Percentiles rank a stretch among this genome's conserved stretches.
Conservation (phyloP, 2,113 vertebrate species). For the Chunga burmeisteri region DNA sequence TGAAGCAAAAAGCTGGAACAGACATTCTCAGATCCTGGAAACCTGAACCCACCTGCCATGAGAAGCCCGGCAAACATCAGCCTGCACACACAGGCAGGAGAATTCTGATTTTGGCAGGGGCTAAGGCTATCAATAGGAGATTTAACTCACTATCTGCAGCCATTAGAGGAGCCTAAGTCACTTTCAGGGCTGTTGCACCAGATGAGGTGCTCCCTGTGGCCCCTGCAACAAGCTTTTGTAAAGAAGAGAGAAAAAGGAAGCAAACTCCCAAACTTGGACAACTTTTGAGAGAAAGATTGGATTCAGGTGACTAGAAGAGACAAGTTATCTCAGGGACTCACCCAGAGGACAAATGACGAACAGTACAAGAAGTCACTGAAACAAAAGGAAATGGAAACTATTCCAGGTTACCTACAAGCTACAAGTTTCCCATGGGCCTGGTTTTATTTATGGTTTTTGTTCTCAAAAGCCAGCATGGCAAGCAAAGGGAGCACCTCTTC, state of each 20-base stretch:
- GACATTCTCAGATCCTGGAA: neutral
- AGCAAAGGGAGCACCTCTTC: neutral
- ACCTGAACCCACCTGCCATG: neutral
- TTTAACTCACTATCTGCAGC: neutral
- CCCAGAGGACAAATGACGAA: fast-evolving
- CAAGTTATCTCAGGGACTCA: fast-evolving
- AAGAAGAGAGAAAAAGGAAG: neutral
- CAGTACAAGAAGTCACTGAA: neutral
- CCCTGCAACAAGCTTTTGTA: neutral
- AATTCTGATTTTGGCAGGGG: neutral
- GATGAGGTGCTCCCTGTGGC: neutral
- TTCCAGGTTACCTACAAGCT: neutral
- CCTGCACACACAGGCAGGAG: neutral
- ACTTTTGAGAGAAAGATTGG: neutral
- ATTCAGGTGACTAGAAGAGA: neutral
- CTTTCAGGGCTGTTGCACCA: neutral
- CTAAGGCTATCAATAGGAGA: neutral
- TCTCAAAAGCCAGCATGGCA: neutral
- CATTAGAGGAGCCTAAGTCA: neutral
- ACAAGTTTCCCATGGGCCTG: neutral
- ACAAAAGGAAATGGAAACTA: neutral
- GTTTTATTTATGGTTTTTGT: neutral
- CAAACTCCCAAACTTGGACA: neutral
- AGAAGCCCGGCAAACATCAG: neutral
- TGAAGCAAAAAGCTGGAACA: neutral